Evolutionary conservation across 1,140 invertebrate species (phyloP).

Genomic region (Drosophila lowei): DNA sequence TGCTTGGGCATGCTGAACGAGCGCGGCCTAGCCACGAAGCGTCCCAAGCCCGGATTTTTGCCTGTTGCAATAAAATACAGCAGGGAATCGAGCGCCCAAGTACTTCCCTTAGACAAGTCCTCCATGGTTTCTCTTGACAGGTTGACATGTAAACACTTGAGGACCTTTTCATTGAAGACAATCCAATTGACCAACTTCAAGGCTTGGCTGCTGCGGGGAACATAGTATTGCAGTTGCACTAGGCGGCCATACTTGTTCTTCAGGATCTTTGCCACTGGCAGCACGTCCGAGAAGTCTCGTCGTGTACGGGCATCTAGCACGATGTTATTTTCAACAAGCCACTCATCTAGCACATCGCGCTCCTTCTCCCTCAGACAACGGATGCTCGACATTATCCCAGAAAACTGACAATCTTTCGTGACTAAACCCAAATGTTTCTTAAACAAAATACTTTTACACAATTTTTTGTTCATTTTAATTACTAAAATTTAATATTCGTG

Average conservation of each 20-base stretch:
- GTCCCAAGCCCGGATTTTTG: no score
- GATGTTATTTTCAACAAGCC: slow-evolving; percentile 87
- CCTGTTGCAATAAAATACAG: no score
- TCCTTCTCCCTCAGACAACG: slow-evolving; percentile 25
- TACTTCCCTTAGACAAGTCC: no score
- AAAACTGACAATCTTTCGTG: no score
- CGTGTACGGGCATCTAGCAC: slow-evolving; percentile 37
- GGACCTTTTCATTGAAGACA: slow-evolving; percentile 88
- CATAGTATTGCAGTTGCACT: slow-evolving; percentile 89
- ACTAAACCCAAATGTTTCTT: no score
- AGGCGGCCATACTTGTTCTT: slow-evolving; percentile 87
- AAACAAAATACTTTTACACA: no score
- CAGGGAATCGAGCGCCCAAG: no score
- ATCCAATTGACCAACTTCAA: slow-evolving; percentile 90
- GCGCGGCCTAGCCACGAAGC: no score
- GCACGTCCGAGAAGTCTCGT: slow-evolving; percentile 85
- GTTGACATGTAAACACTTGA: slow-evolving; percentile 55
- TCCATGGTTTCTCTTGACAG: no score
- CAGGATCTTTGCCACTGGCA: slow-evolving; percentile 88
- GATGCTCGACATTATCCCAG: neutral
- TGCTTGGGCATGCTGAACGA: no score
- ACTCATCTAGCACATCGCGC: slow-evolving; percentile 79
- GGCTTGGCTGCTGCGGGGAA: slow-evolving; percentile 85
- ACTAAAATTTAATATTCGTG: no score
- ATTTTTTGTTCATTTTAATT: no score